Conservation (phyloP, 2,797 vertebrate genomes). For the Hydrolagus colliei region DNA sequence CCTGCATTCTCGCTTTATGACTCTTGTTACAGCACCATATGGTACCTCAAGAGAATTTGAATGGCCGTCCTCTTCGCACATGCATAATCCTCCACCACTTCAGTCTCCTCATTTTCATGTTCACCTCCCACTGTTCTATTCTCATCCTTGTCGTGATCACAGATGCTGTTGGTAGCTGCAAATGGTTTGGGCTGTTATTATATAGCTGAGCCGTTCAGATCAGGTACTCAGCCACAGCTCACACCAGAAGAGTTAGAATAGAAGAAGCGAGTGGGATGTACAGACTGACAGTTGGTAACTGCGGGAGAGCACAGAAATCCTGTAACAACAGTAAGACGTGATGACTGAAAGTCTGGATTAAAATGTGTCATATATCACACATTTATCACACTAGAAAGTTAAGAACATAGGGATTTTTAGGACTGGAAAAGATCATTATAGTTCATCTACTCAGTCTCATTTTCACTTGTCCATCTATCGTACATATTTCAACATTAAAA, state of each 20-base stretch:
- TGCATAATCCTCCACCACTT: neutral
- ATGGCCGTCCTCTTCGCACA: too few relatives aligned
- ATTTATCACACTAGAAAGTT: slow-evolving; percentile 8
- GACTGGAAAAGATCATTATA: too few relatives aligned
- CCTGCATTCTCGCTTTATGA: neutral
- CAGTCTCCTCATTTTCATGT: neutral
- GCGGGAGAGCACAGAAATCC: slow-evolving; percentile 2
- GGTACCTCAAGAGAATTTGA: neutral
- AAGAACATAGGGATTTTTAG: too few relatives aligned
- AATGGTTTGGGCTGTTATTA: slow-evolving; percentile 1
- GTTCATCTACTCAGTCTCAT: too few relatives aligned
- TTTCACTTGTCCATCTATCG: too few relatives aligned
- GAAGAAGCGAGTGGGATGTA: neutral
- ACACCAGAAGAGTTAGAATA: slow-evolving; percentile 10
- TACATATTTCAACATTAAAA: too few relatives aligned
- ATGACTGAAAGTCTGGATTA: neutral
- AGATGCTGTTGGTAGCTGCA: neutral
- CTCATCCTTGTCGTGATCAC: neutral
- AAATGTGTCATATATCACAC: neutral
- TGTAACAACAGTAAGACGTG: slow-evolving; percentile 12
- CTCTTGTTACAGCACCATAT: neutral
- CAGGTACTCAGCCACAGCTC: neutral
- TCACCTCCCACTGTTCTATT: neutral
- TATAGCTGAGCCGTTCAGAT: neutral
- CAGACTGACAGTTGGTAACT: slow-evolving; percentile 16